Base-by-base conservation (phyloP, 2,888 invertebrate genomes). In the Drosophila anomelani region DNA sequence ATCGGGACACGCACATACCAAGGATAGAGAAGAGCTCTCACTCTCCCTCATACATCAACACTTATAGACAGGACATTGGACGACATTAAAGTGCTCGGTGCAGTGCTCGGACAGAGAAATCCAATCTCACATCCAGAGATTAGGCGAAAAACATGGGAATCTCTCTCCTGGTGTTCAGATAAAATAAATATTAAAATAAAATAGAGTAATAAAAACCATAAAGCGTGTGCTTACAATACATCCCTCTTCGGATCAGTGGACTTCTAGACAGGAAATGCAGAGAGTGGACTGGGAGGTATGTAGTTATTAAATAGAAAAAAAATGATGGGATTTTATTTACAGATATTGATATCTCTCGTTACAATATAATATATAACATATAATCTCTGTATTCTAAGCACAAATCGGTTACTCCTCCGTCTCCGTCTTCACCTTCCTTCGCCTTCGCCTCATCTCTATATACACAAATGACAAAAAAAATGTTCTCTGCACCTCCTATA, bases 51-150 rank as follows among this genome's bases (percentile, higher is more conserved):
- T 10, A 36, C 47, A 36, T 5, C 17, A 79, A 76, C 73, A 66
- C 53, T 67, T 74, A 83, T 81, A 68, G 78, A 79, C 68, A 79
- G 67, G 79, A 44, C 66, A 78, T 46, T 80, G 78, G 84, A 83
- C 78, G 78, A 73, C 58, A 76, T 81, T 76, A 23, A 63, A 63
- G 71, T 59, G 51, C 20, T 20, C 20, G 20, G 20, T 20, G 20
- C 20, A 59, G 56, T 58, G 56, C 70, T 43, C 53, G 54, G n/a
- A 43, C 63, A 43, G 76, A 56, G 59, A 54, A n/a, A 29, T 26
- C 17, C 5, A 10, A 44, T 51, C 15, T 38, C 51, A 53, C 38
- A 13, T 17, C 26, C 36, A 43, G 47, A 43, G 17, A 47, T 43
- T 56, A 29, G 29, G 38, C 38, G 38, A 39, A 39, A 39, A 39